phyloP scores from a whole-genome alignment of 2,113 vertebrate species.

The Benitochromis conjunctus region DNA sequence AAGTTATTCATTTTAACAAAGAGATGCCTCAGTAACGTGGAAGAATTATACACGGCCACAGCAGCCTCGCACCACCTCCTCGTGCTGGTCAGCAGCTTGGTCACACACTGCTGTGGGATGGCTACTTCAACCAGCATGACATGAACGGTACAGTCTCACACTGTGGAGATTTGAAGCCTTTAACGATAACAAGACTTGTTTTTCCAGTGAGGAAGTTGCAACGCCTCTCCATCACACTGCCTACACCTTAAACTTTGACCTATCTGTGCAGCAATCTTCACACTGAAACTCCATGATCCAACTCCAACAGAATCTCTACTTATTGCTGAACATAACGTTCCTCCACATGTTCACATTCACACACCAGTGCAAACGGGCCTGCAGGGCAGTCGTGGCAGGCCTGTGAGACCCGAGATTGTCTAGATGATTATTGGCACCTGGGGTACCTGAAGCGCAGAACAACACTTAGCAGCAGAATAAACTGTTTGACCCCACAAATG shows the following conservation, averaged over 20 bases:
- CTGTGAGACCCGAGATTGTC: neutral
- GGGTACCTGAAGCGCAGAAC: neutral
- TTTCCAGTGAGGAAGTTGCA: neutral
- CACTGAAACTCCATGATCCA: neutral
- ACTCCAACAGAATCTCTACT: neutral
- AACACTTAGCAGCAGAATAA: neutral
- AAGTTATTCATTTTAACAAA: neutral
- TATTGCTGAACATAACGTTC: neutral
- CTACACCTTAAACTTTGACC: neutral
- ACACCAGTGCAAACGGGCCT: neutral
- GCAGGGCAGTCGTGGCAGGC: neutral
- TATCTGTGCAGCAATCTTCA: neutral
- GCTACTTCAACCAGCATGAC: neutral
- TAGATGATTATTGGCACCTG: neutral
- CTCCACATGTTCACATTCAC: fast-evolving
- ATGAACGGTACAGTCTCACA: neutral
- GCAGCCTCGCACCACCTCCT: neutral
- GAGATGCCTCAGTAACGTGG: neutral
- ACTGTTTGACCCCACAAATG: neutral
- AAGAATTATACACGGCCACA: fast-evolving
- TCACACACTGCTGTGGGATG: neutral
- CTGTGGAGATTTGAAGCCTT: neutral
- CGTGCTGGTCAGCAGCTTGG: neutral
- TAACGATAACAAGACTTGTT: neutral
- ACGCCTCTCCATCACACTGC: neutral